A percentile compares a stretch with the other conserved stretches of the same genome.
These are phyloP conservation scores for Anas bahamensis DNA, from an alignment of 2,797 vertebrate genomes.

Conservation along the genomic window DNA sequence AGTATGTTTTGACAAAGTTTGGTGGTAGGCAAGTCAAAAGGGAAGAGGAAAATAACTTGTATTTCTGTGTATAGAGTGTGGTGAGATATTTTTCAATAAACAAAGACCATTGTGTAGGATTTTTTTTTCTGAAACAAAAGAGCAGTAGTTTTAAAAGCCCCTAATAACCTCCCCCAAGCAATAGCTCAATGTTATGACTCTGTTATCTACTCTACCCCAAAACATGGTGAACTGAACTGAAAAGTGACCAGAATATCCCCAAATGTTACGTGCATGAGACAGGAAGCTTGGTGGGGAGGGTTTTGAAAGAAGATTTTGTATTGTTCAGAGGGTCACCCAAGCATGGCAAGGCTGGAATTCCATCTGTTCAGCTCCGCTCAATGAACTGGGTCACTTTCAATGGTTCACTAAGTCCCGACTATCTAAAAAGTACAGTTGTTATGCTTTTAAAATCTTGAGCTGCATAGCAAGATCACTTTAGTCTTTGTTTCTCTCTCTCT, in stretches of 20 bases:
- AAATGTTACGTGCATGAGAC: conserved; percentile 18
- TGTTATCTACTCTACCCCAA: not conserved
- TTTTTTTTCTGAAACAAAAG: not conserved
- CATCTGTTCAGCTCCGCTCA: conserved; percentile 83
- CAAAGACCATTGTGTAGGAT: not conserved
- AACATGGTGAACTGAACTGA: not conserved
- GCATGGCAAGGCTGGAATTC: conserved; percentile 75
- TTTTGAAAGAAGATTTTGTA: conserved; percentile 71
- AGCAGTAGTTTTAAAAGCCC: not conserved
- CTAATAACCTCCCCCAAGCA: not conserved
- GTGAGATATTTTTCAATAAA: not conserved
- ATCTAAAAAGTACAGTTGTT: conserved; percentile 83
- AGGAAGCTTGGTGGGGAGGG: conserved; percentile 50
- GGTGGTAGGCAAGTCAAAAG: not conserved
- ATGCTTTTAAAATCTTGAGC: conserved; percentile 77
- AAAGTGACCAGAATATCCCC: conserved; percentile 32
- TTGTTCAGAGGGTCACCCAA: conserved; percentile 71
- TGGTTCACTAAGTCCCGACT: conserved; percentile 81
- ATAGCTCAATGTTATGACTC: not conserved
- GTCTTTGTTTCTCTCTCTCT: not conserved
- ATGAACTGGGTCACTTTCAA: conserved; percentile 81
- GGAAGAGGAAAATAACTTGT: not conserved
- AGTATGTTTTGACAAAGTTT: not conserved
- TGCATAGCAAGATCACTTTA: conserved; percentile 68
- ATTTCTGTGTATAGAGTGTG: not conserved